Evolutionary conservation across 1,140 invertebrate genomes (phyloP), one percentile per base, ranked within the genome.

Genomic region (Sinella curviseta): DNA sequence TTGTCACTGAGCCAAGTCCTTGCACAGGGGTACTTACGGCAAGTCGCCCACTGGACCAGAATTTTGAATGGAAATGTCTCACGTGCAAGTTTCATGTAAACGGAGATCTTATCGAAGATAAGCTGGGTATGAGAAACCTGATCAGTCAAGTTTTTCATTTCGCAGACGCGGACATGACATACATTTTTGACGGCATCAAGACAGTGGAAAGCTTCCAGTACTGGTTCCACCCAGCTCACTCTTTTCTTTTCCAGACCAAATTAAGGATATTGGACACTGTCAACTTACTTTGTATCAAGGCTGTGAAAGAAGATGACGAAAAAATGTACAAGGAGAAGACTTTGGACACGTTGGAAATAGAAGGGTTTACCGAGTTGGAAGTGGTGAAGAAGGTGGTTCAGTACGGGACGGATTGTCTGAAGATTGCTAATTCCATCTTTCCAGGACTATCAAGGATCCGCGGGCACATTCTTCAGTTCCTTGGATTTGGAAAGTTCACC

Each of bases 171-270:
- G 65, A 70, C 31, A 4, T 8, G 3, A 70, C 26, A 4, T 70
- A 70, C n/a, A 70, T 70, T 70, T 24, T 14, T 2, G 65, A 70
- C 31, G 65, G 65, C 30, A 33, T 70, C 8, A 30, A 70, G 24
- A 70, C 65, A 31, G 65, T 70, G 65, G 65, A 70, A 24, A 70
- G 65, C 31, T 70, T 70, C 30, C 26, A 33, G 30, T 33, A 31
- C 12, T 70, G 65, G 65, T 70, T 70, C n/a, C 65, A 70, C 31
- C 65, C 65, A 8, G 4, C 30, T 31, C 65, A 70, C n/a, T 31
- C 26, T 14, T 70, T 70, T 24, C 3, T 70, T 24, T 70, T 70
- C 65, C 65, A 70, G 31, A 70, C 65, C 3, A 70, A 70, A 33
- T 31, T 70, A 8, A 30, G 65, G 31, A 3, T 70, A 8, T 17